These are phyloP conservation scores for Nymphicus hollandicus DNA, from an alignment of 2,113 vertebrate genomes.

Conservation along the genomic window DNA sequence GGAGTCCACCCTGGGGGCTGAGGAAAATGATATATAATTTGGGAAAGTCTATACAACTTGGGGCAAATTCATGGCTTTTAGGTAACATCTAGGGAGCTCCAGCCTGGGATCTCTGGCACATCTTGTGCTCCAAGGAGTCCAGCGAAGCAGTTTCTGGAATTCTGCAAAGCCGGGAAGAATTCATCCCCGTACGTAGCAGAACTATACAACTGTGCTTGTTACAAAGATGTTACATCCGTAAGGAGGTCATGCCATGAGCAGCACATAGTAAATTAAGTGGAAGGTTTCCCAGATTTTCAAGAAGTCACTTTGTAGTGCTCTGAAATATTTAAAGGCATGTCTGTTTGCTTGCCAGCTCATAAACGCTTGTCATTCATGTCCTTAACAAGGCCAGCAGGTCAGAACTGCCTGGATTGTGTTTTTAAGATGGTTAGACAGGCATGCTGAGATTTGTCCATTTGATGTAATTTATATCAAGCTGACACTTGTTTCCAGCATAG, in stretches of 20 bases:
- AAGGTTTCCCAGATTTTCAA: conserved; percentile 26
- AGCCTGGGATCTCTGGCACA: not conserved
- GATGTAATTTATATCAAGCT: conserved; percentile 53
- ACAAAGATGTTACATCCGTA: conserved; percentile 20
- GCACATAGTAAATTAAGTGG: conserved; percentile 30
- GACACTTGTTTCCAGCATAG: conserved; percentile 34
- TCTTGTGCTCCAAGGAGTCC: not conserved
- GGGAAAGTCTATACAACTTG: not conserved
- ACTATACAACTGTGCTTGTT: not conserved
- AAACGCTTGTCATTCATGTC: conserved; percentile 54
- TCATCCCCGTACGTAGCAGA: not conserved
- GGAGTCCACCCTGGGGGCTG: not conserved
- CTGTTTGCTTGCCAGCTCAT: conserved; percentile 54
- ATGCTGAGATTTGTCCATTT: conserved; percentile 67
- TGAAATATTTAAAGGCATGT: conserved; percentile 60
- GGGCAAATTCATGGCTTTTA: conserved; percentile 3
- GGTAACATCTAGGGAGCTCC: not conserved
- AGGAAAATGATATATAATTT: not conserved
- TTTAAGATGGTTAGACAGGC: conserved; percentile 1
- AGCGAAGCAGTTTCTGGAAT: not conserved
- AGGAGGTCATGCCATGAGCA: conserved; percentile 9
- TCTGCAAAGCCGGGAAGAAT: not conserved
- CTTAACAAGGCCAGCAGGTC: conserved; percentile 48
- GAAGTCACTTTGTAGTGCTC: conserved; percentile 52
- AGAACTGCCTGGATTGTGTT: conserved; percentile 38